These are phyloP conservation scores for Apostichopus japonicus DNA, from an alignment of 35 echinoderm and acorn worm species.

Conservation along the genomic window DNA sequence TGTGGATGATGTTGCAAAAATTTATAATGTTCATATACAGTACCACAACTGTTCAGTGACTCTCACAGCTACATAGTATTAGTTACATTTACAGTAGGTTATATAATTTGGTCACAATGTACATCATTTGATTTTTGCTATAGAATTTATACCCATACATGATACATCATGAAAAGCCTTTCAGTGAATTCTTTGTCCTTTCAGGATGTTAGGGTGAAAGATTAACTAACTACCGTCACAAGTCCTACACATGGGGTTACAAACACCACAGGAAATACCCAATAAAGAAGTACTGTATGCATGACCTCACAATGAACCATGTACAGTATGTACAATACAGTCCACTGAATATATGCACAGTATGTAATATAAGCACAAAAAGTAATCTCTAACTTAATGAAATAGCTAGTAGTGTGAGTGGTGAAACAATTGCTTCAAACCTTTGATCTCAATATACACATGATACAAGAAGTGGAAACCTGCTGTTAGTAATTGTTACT, in stretches of 20 bases:
- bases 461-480: too few relatives aligned
- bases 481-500: too few relatives aligned
- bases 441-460: too few relatives aligned
- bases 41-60: too few relatives aligned
- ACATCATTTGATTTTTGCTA: too few relatives aligned
- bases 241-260: too few relatives aligned
- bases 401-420: background rate
- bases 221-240: background rate
- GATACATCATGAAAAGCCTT: background rate
- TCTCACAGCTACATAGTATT: too few relatives aligned
- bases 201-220: background rate
- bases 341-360: background rate
- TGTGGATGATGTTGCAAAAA: too few relatives aligned
- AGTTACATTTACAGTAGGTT: too few relatives aligned
- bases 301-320: background rate
- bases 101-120: too few relatives aligned
- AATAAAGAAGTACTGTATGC: background rate
- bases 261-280: background rate
- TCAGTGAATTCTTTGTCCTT: background rate
- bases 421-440: background rate
- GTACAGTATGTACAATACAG: background rate
- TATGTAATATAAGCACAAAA: background rate
- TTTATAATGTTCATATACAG: too few relatives aligned
- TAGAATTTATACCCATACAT: too few relatives aligned
- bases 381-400: background rate